Conservation (phyloP, 2,888 invertebrate species). For the Caprella mutica region DNA sequence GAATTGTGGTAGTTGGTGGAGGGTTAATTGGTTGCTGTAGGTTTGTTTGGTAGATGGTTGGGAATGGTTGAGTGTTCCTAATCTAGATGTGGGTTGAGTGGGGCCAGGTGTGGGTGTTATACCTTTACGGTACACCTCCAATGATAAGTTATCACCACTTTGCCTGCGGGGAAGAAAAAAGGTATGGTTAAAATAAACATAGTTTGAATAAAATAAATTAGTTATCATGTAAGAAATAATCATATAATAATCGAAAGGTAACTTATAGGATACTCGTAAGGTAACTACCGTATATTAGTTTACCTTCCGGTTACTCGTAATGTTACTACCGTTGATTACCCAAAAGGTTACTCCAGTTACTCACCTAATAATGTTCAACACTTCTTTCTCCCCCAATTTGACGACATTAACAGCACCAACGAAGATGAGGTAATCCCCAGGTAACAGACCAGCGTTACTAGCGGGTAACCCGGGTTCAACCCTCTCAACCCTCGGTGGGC, state of each 20-base stretch:
- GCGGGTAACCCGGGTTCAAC: conserved; percentile 70
- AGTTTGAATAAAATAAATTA: no score
- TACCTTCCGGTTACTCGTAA: no score
- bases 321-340: no score
- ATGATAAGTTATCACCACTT: conserved; percentile 16
- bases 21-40: no score
- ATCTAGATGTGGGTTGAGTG: background rate
- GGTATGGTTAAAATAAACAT: no score
- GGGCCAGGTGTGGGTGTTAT: conserved; percentile 9
- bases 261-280: no score
- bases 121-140: conserved; percentile 29
- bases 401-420: conserved; percentile 78
- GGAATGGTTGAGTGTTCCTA: no score
- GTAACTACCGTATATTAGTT: no score
- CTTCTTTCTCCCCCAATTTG: conserved; percentile 59
- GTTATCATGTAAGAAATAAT: no score
- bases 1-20: no score
- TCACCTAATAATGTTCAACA: conserved; percentile 54
- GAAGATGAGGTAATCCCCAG: conserved; percentile 78
- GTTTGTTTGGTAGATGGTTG: no score
- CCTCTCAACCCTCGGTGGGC: conserved; percentile 51
- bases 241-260: no score
- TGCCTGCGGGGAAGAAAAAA: conserved; percentile 4
- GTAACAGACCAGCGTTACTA: conserved; percentile 65
- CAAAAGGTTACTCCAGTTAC: conserved; percentile 32